Conservation (phyloP, 2,888 invertebrate genomes). For the Alloplasta piceator region DNA sequence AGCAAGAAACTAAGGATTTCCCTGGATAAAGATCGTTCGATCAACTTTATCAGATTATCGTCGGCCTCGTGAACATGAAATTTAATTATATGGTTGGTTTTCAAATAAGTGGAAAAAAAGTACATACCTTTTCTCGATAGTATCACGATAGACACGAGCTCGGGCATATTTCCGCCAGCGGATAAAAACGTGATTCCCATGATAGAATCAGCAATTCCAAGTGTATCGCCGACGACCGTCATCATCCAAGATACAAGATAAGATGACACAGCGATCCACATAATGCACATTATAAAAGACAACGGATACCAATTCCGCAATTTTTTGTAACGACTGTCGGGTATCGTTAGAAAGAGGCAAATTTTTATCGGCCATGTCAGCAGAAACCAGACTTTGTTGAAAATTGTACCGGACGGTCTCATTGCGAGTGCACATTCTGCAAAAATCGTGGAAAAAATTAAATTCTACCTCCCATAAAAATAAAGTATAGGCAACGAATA, state of each 20-base stretch:
- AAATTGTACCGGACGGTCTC: slow-evolving; percentile 72
- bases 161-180: slow-evolving; percentile 95
- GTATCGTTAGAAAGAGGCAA: slow-evolving; percentile 88
- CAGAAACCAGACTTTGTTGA: slow-evolving; percentile 86
- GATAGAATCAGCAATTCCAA: slow-evolving; percentile 93
- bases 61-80: no score
- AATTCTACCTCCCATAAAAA: not conserved
- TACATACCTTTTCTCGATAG: slow-evolving; percentile 92
- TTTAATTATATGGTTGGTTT: no score
- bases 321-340: slow-evolving; percentile 86
- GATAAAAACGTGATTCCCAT: slow-evolving; percentile 97
- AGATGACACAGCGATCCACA: slow-evolving; percentile 93
- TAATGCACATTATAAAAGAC: slow-evolving; percentile 93
- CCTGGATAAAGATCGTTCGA: no score
- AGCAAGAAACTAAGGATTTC: no score
- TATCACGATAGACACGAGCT: slow-evolving; percentile 92
- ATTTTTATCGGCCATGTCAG: slow-evolving; percentile 90
- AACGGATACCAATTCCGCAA: slow-evolving; percentile 88
- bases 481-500: not conserved
- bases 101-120: no score
- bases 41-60: no score
- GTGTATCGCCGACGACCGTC: slow-evolving; percentile 91
- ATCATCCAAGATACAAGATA: slow-evolving; percentile 97
- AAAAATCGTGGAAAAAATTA: not conserved
- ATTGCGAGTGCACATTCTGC: slow-evolving; percentile 75